Conservation (phyloP, 2,113 vertebrate genomes). For the Jacana jacana region DNA sequence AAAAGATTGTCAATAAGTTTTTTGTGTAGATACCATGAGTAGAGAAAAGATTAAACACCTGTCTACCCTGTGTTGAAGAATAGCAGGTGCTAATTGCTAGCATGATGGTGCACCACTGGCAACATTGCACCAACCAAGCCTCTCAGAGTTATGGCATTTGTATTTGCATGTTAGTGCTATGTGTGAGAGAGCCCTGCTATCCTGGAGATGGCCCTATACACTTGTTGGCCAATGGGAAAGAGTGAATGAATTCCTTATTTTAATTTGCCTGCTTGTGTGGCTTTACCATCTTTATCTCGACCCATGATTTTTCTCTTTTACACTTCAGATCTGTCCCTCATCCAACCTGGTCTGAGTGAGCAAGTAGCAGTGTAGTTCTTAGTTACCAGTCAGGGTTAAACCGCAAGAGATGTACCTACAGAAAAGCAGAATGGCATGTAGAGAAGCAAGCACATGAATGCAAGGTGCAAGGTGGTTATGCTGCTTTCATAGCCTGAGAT, state of each 20-base stretch:
- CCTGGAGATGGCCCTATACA: not conserved
- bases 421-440: not conserved
- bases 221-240: accelerated
- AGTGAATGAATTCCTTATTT: not conserved
- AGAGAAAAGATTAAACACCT: not conserved
- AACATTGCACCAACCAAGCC: not conserved
- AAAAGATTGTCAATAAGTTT: not conserved
- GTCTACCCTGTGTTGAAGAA: not conserved
- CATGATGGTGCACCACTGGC: not conserved
- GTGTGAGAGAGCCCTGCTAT: not conserved
- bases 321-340: accelerated
- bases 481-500: not conserved
- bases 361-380: accelerated
- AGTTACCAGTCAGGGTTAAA: not conserved
- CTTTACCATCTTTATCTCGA: not conserved
- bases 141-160: not conserved
- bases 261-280: accelerated
- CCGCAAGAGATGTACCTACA: not conserved
- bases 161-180: not conserved
- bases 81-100: not conserved
- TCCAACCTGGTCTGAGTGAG: accelerated
- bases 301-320: not conserved
- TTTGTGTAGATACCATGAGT: not conserved
- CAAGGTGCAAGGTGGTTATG: not conserved
- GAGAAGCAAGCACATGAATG: not conserved